Conservation (phyloP, 2,888 invertebrate species). For the Thysanoteuthis rhombus region DNA sequence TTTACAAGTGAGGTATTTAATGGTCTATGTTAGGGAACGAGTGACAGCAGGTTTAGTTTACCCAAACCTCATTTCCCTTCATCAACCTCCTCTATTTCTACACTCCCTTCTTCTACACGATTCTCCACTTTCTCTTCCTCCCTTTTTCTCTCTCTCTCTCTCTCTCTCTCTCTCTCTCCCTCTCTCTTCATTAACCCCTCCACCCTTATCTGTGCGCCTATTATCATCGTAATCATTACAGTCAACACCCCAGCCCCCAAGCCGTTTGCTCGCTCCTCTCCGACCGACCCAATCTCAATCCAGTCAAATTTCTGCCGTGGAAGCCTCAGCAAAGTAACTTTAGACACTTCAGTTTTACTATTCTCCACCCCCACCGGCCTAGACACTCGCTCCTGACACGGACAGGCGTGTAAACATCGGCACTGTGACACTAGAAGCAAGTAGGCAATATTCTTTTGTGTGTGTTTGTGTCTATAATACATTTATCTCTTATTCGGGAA, state of each 20-base stretch:
- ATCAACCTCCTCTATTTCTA: neutral
- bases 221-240: neutral
- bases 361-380: neutral
- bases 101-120: neutral
- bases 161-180: too few species aligned
- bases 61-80: too few species aligned
- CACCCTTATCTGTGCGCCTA: neutral
- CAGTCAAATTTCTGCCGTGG: neutral
- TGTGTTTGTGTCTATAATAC: neutral
- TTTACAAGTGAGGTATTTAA: too few species aligned
- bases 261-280: neutral
- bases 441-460: neutral
- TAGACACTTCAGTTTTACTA: neutral
- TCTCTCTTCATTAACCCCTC: neutral
- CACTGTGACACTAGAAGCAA: neutral
- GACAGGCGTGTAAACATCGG: neutral
- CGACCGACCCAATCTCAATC: neutral
- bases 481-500: neutral
- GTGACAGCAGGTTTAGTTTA: neutral
- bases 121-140: neutral
- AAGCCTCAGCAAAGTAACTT: neutral
- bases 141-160: neutral
- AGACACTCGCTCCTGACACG: neutral
- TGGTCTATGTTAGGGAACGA: neutral
- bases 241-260: neutral